A percentile compares a stretch with the other conserved stretches of the same genome.
These are phyloP conservation scores for Sylvilagus floridanus DNA, from an alignment of 2,797 vertebrate species.

Conservation along the genomic window DNA sequence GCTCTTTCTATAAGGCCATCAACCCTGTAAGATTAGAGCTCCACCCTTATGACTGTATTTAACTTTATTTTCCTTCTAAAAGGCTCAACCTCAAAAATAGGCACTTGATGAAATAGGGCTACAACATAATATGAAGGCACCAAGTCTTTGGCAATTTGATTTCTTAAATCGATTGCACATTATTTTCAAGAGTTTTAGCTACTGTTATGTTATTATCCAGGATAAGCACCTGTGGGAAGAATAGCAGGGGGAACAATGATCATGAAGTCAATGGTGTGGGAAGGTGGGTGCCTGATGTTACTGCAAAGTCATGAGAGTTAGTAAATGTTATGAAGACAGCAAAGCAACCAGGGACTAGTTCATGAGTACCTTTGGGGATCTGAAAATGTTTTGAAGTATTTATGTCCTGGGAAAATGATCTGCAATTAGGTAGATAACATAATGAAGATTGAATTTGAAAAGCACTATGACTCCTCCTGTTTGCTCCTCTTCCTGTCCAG, in stretches of 20 bases:
- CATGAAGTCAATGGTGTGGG: rapidly evolving
- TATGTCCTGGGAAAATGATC: background rate
- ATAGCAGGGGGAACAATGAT: background rate
- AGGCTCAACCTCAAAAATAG: rapidly evolving
- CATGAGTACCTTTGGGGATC: background rate
- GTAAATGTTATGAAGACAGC: background rate
- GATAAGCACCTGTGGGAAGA: background rate
- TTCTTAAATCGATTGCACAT: background rate
- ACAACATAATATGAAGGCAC: background rate
- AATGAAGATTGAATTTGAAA: background rate
- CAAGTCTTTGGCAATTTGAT: background rate
- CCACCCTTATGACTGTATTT: background rate
- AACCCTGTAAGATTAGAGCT: background rate
- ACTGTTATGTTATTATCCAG: background rate
- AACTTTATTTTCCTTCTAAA: background rate
- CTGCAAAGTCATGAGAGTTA: background rate
- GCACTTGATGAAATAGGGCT: background rate
- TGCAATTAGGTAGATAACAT: background rate
- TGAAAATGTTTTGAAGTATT: background rate
- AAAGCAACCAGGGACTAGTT: background rate
- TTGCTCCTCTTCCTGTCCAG: no score
- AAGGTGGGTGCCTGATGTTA: background rate
- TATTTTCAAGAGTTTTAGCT: background rate
- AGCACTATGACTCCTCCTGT: background rate
- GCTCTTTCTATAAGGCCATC: background rate